Base-by-base conservation (phyloP, 2,113 vertebrate species). In the Leucoraja erinaceus region DNA sequence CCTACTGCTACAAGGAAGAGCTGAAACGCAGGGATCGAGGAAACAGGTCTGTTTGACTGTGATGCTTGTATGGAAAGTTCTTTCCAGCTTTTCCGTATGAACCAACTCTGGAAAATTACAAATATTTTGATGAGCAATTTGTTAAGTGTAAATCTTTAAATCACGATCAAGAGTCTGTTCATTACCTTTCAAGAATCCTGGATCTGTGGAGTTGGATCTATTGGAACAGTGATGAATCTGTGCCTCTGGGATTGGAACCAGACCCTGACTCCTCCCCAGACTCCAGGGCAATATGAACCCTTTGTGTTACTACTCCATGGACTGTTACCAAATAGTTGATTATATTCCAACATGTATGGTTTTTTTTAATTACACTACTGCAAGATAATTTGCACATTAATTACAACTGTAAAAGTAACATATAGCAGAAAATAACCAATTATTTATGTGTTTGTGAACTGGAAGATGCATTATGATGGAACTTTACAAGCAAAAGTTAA, bases 1-100 rank as follows among this genome's bases (percentile, higher is more conserved):
- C 99, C 72, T 99, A 98, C 96, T 99, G 99, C 96, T 99, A 98
- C 96, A 98, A 97, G 93, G 99, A 99, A 95, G 99, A 99, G 96
- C 94, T 99, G 93, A 97, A 97, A 94, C 97, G 97, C 95, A 97
- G 97, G 95, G 98, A 98, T 95, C 96, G 96, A 86, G 97, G 98
- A 94, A 95, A 94, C 94, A 97, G 97, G 93, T 91, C 90, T 91
- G 63, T 91, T 91, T 91, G 31, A 91, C 33, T 28, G 28, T 84
- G 54, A 86, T 61, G 63, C 31, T 38, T 33, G 18, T 33, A 22
- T 90, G 86, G 33, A 91, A 63, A 28, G n/a, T 88, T 63, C 70
- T 38, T 90, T 90, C 61, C 84, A 68, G 84, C 66, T 90, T 90
- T 70, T 70, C 86, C 1, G 20, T 47, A 72, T 74, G 72, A 91